Evolutionary conservation across 1,140 invertebrate species (phyloP), one percentile per base, ranked within the genome.

Genomic region (Drosophila cardini): DNA sequence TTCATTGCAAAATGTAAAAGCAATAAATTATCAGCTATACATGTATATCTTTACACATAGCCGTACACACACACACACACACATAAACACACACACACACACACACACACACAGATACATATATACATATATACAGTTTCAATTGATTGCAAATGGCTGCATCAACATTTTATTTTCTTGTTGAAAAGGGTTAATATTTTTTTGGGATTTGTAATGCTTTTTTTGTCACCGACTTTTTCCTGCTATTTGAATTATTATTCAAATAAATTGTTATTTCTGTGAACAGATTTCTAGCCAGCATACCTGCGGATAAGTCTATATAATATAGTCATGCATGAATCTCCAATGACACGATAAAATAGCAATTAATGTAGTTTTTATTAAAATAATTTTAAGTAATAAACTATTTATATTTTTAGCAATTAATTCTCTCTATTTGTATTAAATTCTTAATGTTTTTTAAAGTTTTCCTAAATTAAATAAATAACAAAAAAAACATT

Each of bases 231-330:
- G 30, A 15, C 34, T 45, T 32, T 34, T 68, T 5, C 21, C 36
- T 79, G 68, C 75, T 55, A 65, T 81, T 85, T 85, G 81, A 85
- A 69, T 68, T 85, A 85, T 86, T 85, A 85, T 86, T 86, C 68
- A 78, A 86, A 85, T 81, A 76, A 76, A 85, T 78, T 65, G 62
- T 48, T 64, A 68, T 69, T 68, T 68, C 70, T 43, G 53, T 46
- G 38, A 11, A 67, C 43, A 56, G 68, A 72, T 72, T 64, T 50
- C 8, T 13, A 11, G 4, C 30, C 42, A 46, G n/a, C 26, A 10
- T 13, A 50, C 46, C 46, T 50, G 48, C 30, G 48, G 5, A n/a
- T n/a, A 26, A 15, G 26, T 11, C 46, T 30, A 50, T 21, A 5
- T 26, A 1, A 26, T 26, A 50, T 10, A 30, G 11, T 50, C 11